phyloP scores from a whole-genome alignment of 2,797 vertebrate species.

The Sylvilagus floridanus region DNA sequence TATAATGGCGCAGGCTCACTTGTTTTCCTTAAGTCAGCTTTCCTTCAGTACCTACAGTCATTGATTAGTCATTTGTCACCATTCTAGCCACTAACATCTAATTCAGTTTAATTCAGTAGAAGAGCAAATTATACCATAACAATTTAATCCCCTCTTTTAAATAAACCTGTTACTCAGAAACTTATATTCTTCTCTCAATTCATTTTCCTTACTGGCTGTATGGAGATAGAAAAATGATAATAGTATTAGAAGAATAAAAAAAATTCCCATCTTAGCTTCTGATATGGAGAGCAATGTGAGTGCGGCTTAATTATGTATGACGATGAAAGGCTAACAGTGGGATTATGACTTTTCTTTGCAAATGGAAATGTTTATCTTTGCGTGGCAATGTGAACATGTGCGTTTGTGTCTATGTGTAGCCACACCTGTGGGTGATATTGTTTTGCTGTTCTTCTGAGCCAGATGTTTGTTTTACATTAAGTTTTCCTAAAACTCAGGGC shows the following conservation, averaged over 20 bases:
- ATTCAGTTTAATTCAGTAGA: constrained; percentile 27
- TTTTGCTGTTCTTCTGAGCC: not conserved
- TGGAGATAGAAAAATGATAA: not conserved
- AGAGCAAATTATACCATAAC: not conserved
- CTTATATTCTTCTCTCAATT: not conserved
- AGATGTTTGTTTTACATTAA: not conserved
- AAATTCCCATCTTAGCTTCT: not conserved
- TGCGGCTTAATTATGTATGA: constrained; percentile 9
- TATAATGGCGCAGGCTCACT: not conserved
- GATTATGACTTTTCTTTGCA: constrained; percentile 25
- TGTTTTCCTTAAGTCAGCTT: constrained; percentile 34
- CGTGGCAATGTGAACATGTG: not conserved
- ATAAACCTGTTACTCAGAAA: not conserved
- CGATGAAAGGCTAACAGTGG: not conserved
- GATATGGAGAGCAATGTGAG: not conserved
- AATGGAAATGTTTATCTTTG: not conserved
- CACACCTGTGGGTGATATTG: not conserved
- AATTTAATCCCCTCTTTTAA: constrained; percentile 10
- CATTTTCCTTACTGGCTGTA: constrained; percentile 12
- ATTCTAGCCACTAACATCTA: constrained; percentile 29
- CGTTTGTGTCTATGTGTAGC: not conserved
- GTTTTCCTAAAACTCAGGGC: not conserved
- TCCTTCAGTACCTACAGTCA: not conserved
- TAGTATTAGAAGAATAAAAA: not conserved
- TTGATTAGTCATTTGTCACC: constrained; percentile 9